These are phyloP conservation scores for Nilaparvata lugens DNA, from an alignment of 1,140 invertebrate genomes.

Conservation along the genomic window DNA sequence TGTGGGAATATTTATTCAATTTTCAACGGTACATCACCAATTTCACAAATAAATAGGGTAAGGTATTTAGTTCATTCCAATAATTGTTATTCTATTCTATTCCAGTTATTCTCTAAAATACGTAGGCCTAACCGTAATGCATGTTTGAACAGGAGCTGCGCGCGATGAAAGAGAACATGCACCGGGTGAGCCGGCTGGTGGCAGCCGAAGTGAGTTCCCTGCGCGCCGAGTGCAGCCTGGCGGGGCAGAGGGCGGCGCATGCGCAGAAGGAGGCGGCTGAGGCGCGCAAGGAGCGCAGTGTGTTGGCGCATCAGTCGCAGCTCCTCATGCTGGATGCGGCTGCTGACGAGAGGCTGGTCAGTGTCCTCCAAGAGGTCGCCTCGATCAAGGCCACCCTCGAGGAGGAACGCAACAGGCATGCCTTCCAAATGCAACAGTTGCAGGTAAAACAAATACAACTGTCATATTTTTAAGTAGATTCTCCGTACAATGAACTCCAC, in stretches of 20 bases:
- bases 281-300: constrained; percentile 47
- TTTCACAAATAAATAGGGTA: too few species aligned
- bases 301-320: constrained; percentile 54
- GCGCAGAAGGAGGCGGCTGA: constrained; percentile 38
- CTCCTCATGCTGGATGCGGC: constrained; percentile 51
- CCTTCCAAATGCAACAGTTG: constrained; percentile 43
- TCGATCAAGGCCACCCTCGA: constrained; percentile 47
- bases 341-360: constrained; percentile 41
- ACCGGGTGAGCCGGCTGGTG: constrained; percentile 51
- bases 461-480: constrained; percentile 10
- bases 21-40: too few species aligned
- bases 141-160: constrained; percentile 39
- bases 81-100: too few species aligned
- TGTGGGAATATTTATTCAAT: too few species aligned
- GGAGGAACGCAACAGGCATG: constrained; percentile 44
- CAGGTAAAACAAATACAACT: too few species aligned
- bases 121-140: too few species aligned
- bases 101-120: too few species aligned
- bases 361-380: constrained; percentile 51
- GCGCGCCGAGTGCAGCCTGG: constrained; percentile 47
- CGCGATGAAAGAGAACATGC: constrained; percentile 47
- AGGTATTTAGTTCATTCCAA: too few species aligned
- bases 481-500: too few species aligned
- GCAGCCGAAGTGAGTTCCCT: constrained; percentile 49
- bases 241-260: constrained; percentile 46